phyloP scores from a whole-genome alignment of 2,797 vertebrate genomes.

The Nannoperca australis region DNA sequence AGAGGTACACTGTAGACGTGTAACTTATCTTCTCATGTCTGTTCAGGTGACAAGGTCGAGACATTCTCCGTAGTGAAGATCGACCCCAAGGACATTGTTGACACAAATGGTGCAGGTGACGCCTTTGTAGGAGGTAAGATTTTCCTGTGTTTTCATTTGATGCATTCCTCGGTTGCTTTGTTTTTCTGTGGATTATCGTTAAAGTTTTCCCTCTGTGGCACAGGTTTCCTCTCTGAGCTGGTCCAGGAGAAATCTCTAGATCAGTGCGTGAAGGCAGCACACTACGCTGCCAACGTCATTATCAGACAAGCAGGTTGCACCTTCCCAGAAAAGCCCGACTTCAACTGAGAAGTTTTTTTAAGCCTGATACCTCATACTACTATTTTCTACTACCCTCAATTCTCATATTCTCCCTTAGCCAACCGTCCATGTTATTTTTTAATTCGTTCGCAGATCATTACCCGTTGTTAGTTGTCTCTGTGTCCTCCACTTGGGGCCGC shows the following conservation, averaged over 20 bases:
- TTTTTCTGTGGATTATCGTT: conserved; percentile 6
- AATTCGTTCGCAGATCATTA: background rate
- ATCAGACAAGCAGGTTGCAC: conserved; percentile 93
- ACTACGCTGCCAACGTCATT: conserved; percentile 95
- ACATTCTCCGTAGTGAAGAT: conserved; percentile 91
- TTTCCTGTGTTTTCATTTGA: background rate
- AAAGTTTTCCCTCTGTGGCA: background rate
- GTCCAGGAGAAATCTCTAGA: conserved; percentile 90
- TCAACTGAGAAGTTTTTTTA: conserved; percentile 85
- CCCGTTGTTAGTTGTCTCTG: background rate
- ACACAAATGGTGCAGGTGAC: conserved; percentile 98
- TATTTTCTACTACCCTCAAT: conserved; percentile 27
- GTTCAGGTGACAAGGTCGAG: conserved; percentile 88
- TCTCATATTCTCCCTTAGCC: background rate
- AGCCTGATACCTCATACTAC: conserved; percentile 28
- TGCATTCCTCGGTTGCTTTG: background rate
- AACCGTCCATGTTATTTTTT: conserved; percentile 11
- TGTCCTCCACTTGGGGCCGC: conserved; percentile 54
- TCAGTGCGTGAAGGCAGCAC: conserved; percentile 92
- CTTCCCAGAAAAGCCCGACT: conserved; percentile 96
- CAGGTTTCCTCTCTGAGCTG: conserved; percentile 96
- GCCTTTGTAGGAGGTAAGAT: conserved; percentile 97
- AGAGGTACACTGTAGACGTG: conserved; percentile 43
- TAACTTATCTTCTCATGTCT: conserved; percentile 27
- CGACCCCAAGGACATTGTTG: conserved; percentile 93